Percentiles rank a stretch among this genome's conserved stretches.
Conservation (phyloP, 2,888 invertebrate genomes). For the Eugnorisma glareosa region DNA sequence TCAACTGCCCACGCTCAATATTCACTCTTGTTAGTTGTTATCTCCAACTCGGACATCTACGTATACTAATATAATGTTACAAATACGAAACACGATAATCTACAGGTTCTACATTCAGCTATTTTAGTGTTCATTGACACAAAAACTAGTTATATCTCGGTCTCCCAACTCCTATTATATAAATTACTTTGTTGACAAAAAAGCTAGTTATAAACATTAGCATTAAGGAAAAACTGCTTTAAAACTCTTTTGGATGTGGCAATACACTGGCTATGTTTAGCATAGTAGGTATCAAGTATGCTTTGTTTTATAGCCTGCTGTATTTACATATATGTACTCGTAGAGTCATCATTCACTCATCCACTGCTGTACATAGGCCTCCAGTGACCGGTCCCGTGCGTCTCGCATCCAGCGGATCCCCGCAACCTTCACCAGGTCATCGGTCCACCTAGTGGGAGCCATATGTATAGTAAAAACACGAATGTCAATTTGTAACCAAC, state of each 20-base stretch:
- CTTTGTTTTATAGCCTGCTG: neutral
- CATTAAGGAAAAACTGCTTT: constrained; percentile 40
- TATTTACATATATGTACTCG: neutral
- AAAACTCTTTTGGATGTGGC: constrained; percentile 1
- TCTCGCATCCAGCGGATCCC: too few species aligned
- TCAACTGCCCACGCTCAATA: constrained; percentile 43
- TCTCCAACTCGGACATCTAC: neutral
- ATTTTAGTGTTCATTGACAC: constrained; percentile 3
- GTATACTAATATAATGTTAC: neutral
- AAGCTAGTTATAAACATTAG: neutral
- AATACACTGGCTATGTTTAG: neutral
- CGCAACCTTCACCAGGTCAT: too few species aligned
- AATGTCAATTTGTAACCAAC: constrained; percentile 16
- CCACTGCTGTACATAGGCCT: too few species aligned
- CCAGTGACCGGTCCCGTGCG: too few species aligned
- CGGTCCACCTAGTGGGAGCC: too few species aligned
- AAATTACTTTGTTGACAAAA: neutral
- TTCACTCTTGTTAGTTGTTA: constrained; percentile 39
- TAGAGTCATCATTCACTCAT: too few species aligned
- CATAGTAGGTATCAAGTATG: neutral
- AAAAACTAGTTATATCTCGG: neutral
- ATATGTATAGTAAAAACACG: neutral
- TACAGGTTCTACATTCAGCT: neutral
- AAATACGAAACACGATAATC: constrained; percentile 4
- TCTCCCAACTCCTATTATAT: neutral